Evolutionary conservation across 2,797 vertebrate genomes (phyloP), one percentile per base, ranked within the genome.

Genomic region (Tauraco hartlaubi): DNA sequence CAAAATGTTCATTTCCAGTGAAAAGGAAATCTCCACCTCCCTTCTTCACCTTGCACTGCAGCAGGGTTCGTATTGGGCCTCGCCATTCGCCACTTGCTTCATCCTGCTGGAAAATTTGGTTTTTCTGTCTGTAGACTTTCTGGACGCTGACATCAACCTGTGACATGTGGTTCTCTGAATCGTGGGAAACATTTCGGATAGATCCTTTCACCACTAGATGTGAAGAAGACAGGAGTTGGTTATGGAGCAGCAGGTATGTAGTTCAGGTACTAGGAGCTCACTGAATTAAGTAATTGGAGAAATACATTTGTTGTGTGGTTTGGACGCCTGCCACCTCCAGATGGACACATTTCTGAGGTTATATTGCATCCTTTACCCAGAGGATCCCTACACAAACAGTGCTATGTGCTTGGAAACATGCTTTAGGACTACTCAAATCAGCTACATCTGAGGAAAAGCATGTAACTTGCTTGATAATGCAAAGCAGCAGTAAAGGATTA

Each of bases 1-100:
- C 98, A 43, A 99, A 99, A 92, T 98, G 99, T 74, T 99, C 98
- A 11, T 96, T 97, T 49, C 98, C 99, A 1, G 98, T 99, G 96
- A 99, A 99, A 61, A 99, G 98, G 93, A 99, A 99, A 71, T 98
- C 97, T 41, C 99, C 98, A 1, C 92, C 95, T 44, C 98, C 99
- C 14, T 98, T 96, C 98, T 97, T 98, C 91, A 98, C 98, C 14
- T 92, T 94, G 77, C 99, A 99, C 73, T 90, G 98, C 68, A 98
- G 96, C 37, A 98, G 97, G 5, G 98, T 98, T 52, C 46, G 94
- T 73, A 99, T 95, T 54, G 86, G 92, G 49, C 98, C 99, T 19
- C 15, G 93, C 98, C 98, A 98, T 12, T 92, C 71, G 3, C 87
- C 61, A 4, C 86, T 52, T 8, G 78, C 77, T 13, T 64, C 78